Evolutionary conservation across 2,113 vertebrate genomes (phyloP).

Genomic region (Probosciger aterrimus): DNA sequence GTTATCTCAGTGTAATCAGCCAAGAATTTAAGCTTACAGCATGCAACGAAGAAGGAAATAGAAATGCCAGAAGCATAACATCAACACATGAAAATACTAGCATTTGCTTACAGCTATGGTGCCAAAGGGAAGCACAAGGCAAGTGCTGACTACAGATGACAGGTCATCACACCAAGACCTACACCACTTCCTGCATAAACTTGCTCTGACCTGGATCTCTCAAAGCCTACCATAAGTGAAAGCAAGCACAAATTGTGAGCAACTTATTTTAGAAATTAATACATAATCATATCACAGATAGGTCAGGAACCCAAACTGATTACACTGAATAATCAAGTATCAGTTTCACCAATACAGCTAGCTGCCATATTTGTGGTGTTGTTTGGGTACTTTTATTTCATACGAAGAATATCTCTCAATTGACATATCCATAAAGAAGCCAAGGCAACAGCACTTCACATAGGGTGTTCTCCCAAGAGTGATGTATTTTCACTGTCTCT

Average conservation of each 20-base stretch:
- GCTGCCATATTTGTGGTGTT: background rate
- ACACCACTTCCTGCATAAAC: background rate
- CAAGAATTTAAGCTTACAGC: background rate
- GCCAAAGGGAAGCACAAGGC: background rate
- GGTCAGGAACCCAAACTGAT: background rate
- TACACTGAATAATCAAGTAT: background rate
- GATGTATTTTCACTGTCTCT: background rate
- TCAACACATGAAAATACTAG: background rate
- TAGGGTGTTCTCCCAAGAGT: background rate
- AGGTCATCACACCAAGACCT: background rate
- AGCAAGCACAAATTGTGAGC: background rate
- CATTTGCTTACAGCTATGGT: background rate
- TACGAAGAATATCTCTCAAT: background rate
- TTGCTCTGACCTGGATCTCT: background rate
- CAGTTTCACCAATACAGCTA: background rate
- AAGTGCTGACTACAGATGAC: background rate
- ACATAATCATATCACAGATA: rapidly evolving
- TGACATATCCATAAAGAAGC: background rate
- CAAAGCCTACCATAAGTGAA: background rate
- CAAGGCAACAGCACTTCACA: background rate
- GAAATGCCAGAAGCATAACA: background rate
- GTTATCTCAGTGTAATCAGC: background rate
- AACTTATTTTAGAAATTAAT: background rate
- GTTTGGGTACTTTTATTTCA: background rate
- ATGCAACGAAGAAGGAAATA: background rate